Conservation (phyloP, 2,113 vertebrate species). For the Boulengeromyrus knoepffleri region DNA sequence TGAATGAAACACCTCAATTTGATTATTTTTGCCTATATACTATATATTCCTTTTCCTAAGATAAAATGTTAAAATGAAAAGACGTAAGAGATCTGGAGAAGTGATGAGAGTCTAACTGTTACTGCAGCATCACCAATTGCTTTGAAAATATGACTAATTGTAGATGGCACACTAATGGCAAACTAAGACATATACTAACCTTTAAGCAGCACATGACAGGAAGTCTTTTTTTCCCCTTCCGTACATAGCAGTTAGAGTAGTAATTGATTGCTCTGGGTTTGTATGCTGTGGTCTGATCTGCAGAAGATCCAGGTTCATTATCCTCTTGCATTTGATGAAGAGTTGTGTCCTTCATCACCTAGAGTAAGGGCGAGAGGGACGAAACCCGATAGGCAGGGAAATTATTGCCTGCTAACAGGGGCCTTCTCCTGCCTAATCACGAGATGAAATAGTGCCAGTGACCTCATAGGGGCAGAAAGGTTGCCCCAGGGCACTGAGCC, state of each 20-base stretch:
- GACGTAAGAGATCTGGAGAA: background rate
- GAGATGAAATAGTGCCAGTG: background rate
- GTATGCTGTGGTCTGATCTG: background rate
- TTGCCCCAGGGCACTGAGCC: background rate
- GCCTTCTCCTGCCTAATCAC: background rate
- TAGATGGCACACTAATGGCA: background rate
- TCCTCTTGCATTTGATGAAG: conserved; percentile 1
- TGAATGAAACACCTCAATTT: background rate
- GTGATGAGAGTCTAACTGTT: background rate
- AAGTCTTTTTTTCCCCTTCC: background rate
- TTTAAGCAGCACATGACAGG: background rate
- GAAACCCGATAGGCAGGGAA: background rate
- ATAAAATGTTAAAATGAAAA: background rate
- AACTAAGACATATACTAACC: background rate
- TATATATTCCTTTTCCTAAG: background rate
- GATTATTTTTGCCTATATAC: background rate
- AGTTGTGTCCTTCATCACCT: background rate
- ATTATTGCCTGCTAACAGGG: background rate
- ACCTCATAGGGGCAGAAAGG: background rate
- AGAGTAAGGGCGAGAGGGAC: background rate
- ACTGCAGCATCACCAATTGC: background rate
- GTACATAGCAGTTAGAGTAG: background rate
- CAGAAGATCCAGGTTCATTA: conserved; percentile 3
- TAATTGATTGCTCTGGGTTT: background rate
- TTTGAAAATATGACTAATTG: background rate